A percentile compares a stretch with the other conserved stretches of the same genome.
Conservation (phyloP, 2,113 vertebrate species). For the Scalopus aquaticus region DNA sequence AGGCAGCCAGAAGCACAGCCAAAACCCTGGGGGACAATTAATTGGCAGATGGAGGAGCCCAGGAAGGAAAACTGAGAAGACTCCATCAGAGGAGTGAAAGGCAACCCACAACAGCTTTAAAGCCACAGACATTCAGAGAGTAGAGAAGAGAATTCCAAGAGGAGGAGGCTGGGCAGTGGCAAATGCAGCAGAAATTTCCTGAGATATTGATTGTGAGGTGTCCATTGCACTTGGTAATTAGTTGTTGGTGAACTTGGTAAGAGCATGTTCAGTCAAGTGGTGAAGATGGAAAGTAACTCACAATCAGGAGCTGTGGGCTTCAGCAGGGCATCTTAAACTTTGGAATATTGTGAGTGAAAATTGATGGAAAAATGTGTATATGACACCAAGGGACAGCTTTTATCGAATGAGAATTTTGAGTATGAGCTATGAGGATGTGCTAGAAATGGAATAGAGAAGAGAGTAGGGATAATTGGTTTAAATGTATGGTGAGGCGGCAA, state of each 20-base stretch:
- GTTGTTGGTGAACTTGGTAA: neutral
- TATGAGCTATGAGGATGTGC: neutral
- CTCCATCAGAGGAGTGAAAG: neutral
- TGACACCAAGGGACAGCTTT: neutral
- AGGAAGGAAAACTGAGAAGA: conserved; percentile 26
- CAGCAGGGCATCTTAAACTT: neutral
- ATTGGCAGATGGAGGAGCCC: conserved; percentile 45
- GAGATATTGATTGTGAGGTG: neutral
- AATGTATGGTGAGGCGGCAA: neutral
- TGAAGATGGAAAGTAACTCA: neutral
- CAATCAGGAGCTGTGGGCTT: neutral
- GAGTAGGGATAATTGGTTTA: neutral
- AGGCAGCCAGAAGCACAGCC: conserved; percentile 64
- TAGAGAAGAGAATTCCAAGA: neutral
- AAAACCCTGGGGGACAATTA: conserved; percentile 51
- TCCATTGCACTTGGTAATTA: neutral
- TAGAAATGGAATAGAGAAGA: neutral
- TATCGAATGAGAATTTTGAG: neutral
- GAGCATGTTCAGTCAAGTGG: neutral
- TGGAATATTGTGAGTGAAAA: neutral
- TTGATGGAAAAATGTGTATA: neutral
- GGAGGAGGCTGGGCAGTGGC: neutral
- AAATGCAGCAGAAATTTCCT: neutral
- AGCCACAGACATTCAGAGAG: neutral
- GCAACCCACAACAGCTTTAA: neutral